Conservation (phyloP, 2,113 vertebrate species). For the Bucco capensis region DNA sequence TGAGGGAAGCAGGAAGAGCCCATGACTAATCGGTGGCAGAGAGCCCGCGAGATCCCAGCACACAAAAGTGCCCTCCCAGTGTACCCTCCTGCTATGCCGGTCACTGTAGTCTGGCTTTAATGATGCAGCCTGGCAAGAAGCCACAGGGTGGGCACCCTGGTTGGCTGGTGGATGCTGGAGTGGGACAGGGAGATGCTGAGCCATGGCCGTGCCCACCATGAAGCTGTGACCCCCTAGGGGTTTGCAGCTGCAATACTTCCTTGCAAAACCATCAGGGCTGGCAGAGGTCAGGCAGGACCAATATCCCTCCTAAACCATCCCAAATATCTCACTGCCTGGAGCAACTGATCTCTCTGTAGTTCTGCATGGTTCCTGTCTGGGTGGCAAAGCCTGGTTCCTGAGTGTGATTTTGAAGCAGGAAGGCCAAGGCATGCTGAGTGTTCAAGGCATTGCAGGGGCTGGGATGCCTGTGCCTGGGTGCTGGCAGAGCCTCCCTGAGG, state of each 20-base stretch:
- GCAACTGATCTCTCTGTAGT: not conserved
- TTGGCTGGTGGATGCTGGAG: rapidly evolving
- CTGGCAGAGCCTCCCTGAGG: not conserved
- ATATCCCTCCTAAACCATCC: not conserved
- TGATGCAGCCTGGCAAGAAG: not conserved
- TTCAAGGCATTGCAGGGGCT: no score
- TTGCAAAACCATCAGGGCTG: not conserved
- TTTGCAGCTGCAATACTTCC: not conserved
- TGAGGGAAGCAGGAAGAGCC: slow-evolving; percentile 51
- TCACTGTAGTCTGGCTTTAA: rapidly evolving
- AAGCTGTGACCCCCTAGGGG: not conserved
- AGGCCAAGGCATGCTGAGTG: rapidly evolving
- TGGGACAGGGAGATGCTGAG: not conserved
- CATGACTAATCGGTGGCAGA: slow-evolving; percentile 28
- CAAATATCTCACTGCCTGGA: not conserved
- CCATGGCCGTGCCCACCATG: not conserved
- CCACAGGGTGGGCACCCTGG: not conserved
- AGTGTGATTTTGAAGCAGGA: not conserved
- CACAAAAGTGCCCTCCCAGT: not conserved
- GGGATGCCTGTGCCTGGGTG: rapidly evolving
- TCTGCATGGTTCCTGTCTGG: not conserved
- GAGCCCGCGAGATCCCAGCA: not conserved
- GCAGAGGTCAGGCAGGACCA: not conserved
- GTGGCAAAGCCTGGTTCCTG: not conserved
- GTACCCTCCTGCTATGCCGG: rapidly evolving